phyloP scores from a whole-genome alignment of 2,888 invertebrate species.

The Andrena camellia region DNA sequence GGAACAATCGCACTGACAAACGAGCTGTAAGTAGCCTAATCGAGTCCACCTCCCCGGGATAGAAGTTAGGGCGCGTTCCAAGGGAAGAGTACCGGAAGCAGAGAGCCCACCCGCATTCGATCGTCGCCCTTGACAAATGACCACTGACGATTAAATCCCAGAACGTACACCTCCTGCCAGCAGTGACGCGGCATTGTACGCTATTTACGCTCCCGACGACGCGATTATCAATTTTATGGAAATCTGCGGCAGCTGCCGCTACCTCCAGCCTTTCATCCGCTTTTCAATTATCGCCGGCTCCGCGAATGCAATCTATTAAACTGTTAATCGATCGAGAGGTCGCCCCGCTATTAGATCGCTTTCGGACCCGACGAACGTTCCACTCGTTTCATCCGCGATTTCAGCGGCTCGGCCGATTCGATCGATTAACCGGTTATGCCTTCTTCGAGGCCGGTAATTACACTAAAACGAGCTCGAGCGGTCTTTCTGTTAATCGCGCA shows the following conservation, averaged over 20 bases:
- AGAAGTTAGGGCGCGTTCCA: constrained; percentile 32
- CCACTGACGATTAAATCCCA: constrained; percentile 72
- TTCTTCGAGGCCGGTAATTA: constrained; percentile 39
- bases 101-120: constrained; percentile 62
- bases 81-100: constrained; percentile 24
- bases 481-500: constrained; percentile 27
- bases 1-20: constrained; percentile 65
- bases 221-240: constrained; percentile 27
- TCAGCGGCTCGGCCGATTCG: constrained; percentile 16
- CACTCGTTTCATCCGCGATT: constrained; percentile 22
- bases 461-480: constrained; percentile 5
- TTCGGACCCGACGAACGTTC: not conserved
- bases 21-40: constrained; percentile 57
- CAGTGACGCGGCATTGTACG: constrained; percentile 51
- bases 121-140: constrained; percentile 72
- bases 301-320: constrained; percentile 54
- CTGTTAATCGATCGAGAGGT: constrained; percentile 18
- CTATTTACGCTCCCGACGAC: constrained; percentile 58
- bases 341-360: constrained; percentile 26
- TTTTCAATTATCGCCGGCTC: constrained; percentile 22
- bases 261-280: constrained; percentile 4
- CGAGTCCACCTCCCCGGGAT: constrained; percentile 30
- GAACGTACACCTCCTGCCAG: constrained; percentile 53
- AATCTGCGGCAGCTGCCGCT: not conserved
- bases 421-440: constrained; percentile 49